Base-by-base conservation (phyloP, 2,113 vertebrate species). In the Egretta garzetta region DNA sequence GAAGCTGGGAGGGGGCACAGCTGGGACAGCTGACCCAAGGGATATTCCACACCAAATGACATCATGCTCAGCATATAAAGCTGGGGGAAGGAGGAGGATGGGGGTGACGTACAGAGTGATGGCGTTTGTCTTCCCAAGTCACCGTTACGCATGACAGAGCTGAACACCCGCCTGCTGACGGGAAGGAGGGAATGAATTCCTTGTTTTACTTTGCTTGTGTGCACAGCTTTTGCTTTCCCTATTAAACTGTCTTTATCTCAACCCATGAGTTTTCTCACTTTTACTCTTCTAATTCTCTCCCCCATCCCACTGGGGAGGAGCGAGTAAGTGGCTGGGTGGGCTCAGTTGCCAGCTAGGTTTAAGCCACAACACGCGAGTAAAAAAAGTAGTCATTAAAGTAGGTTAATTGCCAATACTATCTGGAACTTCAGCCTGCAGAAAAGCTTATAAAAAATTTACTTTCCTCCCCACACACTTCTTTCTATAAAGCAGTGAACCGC, bases 111-210 rank as follows among this genome's bases (percentile, higher is more conserved):
- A 50, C 1, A 1, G 47, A 30, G 24, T 9, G 4, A 62, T 19
- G 6, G 11, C 0, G 1, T 62, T 35, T 43, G 45, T 43, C 26
- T 62, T 72, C 55, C 35, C 45, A n/a, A 39, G 41, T 59, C 7
- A 82, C 43, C 3, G 0, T 21, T 47, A 49, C 0, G 1, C 2
- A 1, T 21, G 22, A 49, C 6, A 2, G 41, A 82, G 52, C 22
- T 39, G 27, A 49, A 21, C 41, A 32, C 41, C 10, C 49, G 32
- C 18, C 53, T 49, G 28, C 33, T 6, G 0, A 37, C 12, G 26
- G 50, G 52, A 56, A 67, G 21, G 0, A 6, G 16, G 3, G 15
- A 49, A 32, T 49, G 2, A 49, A 81, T 37, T 49, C 64, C 53
- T 59, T 30, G 4, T 3, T 33, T 33, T 37, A 16, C 43, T 43